A percentile compares a stretch with the other conserved stretches of the same genome.
Evolutionary conservation across 2,797 vertebrate species (phyloP).

Genomic region (Austrolebias charrua): DNA sequence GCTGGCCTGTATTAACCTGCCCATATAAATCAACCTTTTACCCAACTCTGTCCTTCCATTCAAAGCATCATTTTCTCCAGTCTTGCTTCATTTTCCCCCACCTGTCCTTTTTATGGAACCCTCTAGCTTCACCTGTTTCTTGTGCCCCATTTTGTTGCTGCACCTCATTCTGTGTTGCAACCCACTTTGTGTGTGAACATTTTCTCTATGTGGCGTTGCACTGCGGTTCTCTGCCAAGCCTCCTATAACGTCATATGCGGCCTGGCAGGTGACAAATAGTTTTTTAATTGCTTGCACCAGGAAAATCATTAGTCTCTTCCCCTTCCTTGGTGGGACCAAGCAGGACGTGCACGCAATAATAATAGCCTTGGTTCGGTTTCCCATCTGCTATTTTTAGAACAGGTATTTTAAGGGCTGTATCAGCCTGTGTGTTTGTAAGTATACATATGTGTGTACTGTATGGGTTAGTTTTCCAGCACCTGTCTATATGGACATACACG

Average conservation of each 20-base stretch:
- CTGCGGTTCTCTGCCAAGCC: conserved; percentile 72
- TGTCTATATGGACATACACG: conserved; percentile 5
- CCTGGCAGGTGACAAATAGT: conserved; percentile 89
- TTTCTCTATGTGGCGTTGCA: conserved; percentile 50
- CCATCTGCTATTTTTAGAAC: conserved; percentile 78
- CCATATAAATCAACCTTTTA: conserved; percentile 81
- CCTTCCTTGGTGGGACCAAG: conserved; percentile 78
- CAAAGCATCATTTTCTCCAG: conserved; percentile 38
- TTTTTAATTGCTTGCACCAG: conserved; percentile 93
- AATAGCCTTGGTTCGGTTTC: conserved; percentile 75
- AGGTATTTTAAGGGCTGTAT: conserved; percentile 70
- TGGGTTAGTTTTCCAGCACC: conserved; percentile 7
- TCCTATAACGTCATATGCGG: conserved; percentile 74
- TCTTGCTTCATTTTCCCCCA: conserved; percentile 23
- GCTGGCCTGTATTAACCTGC: conserved; percentile 83
- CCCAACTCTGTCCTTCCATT: conserved; percentile 51
- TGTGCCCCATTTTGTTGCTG: conserved; percentile 41
- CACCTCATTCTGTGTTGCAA: conserved; percentile 14
- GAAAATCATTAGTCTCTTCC: conserved; percentile 88
- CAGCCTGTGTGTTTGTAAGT: conserved; percentile 14
- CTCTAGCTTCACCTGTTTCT: conserved; percentile 43
- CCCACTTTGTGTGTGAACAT: conserved; percentile 40
- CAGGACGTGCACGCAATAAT: conserved; percentile 81
- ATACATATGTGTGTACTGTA: conserved; percentile 15
- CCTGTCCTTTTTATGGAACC: conserved; percentile 24